Conservation (phyloP, 2,888 invertebrate species). For the Pheosia tremula region DNA sequence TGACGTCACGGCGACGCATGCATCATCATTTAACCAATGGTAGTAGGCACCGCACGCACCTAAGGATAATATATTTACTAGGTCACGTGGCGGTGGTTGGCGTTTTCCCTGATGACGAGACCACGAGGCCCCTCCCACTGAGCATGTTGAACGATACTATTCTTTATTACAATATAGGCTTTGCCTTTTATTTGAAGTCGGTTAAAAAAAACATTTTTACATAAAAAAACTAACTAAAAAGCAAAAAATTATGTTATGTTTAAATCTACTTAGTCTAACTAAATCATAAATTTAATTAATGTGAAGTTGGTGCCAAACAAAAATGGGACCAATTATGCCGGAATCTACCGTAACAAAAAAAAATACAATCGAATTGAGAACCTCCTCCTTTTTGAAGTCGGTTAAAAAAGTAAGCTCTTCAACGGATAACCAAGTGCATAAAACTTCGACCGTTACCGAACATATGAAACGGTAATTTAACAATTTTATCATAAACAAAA, state of each 20-base stretch:
- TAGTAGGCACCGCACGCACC: background rate
- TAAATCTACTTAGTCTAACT: too few relatives aligned
- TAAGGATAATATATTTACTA: background rate
- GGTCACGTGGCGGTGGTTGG: background rate
- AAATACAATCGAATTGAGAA: too few relatives aligned
- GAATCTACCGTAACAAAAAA: too few relatives aligned
- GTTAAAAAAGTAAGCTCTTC: background rate
- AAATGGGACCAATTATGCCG: too few relatives aligned
- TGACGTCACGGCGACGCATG: constrained; percentile 28
- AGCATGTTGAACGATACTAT: background rate
- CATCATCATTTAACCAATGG: background rate
- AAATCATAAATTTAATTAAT: too few relatives aligned
- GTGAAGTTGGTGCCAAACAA: too few relatives aligned
- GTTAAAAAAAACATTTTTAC: too few relatives aligned
- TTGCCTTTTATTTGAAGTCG: background rate
- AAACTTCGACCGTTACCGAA: too few relatives aligned
- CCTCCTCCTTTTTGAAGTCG: too few relatives aligned
- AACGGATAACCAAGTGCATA: background rate
- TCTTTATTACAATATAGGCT: background rate
- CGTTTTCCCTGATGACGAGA: background rate
- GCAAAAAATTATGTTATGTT: too few relatives aligned
- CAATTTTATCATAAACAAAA: constrained; percentile 18
- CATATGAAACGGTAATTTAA: background rate
- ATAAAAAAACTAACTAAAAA: too few relatives aligned
- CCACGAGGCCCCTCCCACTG: background rate